Evolutionary conservation across 2,113 vertebrate genomes (phyloP).

Genomic region (Oryzias javanicus): DNA sequence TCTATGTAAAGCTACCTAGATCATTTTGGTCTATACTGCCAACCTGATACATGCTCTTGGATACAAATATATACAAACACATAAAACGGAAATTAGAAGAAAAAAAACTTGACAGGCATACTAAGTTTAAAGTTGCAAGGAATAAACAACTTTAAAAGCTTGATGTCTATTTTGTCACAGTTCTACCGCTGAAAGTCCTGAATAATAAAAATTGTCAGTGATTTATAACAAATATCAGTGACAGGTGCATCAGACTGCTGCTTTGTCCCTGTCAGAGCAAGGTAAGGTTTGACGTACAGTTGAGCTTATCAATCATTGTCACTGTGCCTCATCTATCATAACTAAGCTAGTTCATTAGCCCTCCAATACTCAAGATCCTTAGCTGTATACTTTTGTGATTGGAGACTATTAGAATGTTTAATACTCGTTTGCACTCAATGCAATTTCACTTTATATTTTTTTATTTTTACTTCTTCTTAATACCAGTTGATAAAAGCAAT

Average conservation of each 20-base stretch:
- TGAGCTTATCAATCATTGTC: conserved; percentile 90
- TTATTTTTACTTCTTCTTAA: too few relatives aligned
- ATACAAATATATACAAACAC: neutral
- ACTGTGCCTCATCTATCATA: conserved; percentile 64
- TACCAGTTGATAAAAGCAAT: too few relatives aligned
- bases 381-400: conserved; percentile 22
- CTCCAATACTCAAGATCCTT: conserved; percentile 53
- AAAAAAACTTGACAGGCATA: conserved; percentile 10
- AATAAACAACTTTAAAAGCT: conserved; percentile 48
- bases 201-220: conserved; percentile 87
- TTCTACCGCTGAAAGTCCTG: conserved; percentile 38
- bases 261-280: conserved; percentile 85
- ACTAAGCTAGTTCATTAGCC: conserved; percentile 33
- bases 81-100: conserved; percentile 16
- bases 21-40: conserved; percentile 3
- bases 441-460: too few relatives aligned
- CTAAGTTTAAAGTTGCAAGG: conserved; percentile 42
- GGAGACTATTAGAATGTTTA: neutral
- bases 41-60: conserved; percentile 2
- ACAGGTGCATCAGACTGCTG: conserved; percentile 77
- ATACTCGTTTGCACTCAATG: conserved; percentile 11
- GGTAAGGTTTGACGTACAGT: conserved; percentile 83
- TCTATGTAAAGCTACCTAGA: conserved; percentile 23
- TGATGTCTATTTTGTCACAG: conserved; percentile 40
- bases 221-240: conserved; percentile 91